Base-by-base conservation (phyloP, 2,888 invertebrate genomes). In the Leucoma salicis region DNA sequence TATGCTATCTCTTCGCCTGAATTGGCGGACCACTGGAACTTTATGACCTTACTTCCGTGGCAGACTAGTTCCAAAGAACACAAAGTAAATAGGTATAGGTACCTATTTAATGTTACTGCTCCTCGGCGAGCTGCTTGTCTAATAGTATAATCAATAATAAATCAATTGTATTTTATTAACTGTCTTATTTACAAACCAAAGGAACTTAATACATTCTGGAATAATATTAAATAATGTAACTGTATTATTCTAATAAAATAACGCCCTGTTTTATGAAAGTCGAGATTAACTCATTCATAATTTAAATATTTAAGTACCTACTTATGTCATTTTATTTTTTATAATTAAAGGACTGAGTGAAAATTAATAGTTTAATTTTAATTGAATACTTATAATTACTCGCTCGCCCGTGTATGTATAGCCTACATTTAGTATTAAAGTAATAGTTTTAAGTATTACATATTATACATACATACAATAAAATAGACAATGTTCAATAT, bases 401-500 rank as follows among this genome's bases (percentile, higher is more conserved):
- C 58, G 66, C 66, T 71, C 70, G 73, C 65, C 66, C 63, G 53
- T 66, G 53, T 61, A 58, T 48, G 68, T 78, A 74, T 73, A 78
- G 76, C 73, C 67, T 64, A 63, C 57, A 62, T 70, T 57, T 75
- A 76, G 69, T 67, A 61, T 73, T 74, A 75, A 69, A 63, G 64
- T 59, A 45, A 57, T 71, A 74, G 63, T 45, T 65, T 32, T 82
- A 87, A 85, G 85, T 78, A 81, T 82, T 84, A n/a, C n/a, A n/a
- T n/a, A 82, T 66, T 69, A 82, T 78, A 82, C 69, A 79, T 80
- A 81, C 74, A 78, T 79, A 82, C 76, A 82, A 82, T 85, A 84
- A 82, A 82, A 86, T 87, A 88, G 85, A 81, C 82, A 85, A 84
- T 87, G 87, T 87, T 88, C 82, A 74, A 13, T 50, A 11, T 28